A percentile compares a stretch with the other conserved stretches of the same genome.
Conservation (phyloP, 2,888 invertebrate genomes). For the Leptarthrus brevirostris region DNA sequence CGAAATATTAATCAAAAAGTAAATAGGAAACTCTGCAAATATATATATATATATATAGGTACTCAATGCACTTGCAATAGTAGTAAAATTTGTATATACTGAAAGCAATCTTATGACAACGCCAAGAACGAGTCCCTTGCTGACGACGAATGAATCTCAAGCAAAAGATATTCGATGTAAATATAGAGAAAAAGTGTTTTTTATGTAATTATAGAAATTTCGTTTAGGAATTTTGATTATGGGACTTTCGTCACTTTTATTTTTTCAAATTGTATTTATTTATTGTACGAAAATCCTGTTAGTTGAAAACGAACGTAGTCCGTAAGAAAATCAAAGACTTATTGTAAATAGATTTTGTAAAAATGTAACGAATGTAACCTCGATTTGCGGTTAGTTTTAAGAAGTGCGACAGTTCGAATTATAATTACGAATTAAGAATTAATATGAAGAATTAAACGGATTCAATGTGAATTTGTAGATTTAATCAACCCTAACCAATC, state of each 20-base stretch:
- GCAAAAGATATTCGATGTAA: slow-evolving; percentile 23
- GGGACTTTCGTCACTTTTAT: neutral
- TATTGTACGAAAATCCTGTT: neutral
- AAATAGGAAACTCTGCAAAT: neutral
- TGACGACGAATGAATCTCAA: slow-evolving; percentile 10
- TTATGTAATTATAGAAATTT: neutral
- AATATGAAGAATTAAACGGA: slow-evolving; percentile 27
- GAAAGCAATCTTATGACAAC: neutral
- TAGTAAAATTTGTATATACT: slow-evolving; percentile 35
- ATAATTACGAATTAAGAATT: slow-evolving; percentile 12
- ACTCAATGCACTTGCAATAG: no score
- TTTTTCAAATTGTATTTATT: neutral
- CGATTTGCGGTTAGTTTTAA: neutral
- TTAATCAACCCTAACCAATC: no score
- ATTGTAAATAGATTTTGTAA: slow-evolving; percentile 35
- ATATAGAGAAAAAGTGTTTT: neutral
- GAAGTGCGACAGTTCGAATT: neutral
- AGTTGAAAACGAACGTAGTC: neutral
- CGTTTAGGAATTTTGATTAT: neutral
- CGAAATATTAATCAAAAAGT: neutral
- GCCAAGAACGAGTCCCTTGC: neutral
- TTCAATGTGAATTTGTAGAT: slow-evolving; percentile 12
- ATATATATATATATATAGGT: neutral
- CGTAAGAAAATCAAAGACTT: neutral
- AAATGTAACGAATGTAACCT: slow-evolving; percentile 3